Evolutionary conservation across 2,888 invertebrate genomes (phyloP).

Genomic region (Chorisops tibialis): DNA sequence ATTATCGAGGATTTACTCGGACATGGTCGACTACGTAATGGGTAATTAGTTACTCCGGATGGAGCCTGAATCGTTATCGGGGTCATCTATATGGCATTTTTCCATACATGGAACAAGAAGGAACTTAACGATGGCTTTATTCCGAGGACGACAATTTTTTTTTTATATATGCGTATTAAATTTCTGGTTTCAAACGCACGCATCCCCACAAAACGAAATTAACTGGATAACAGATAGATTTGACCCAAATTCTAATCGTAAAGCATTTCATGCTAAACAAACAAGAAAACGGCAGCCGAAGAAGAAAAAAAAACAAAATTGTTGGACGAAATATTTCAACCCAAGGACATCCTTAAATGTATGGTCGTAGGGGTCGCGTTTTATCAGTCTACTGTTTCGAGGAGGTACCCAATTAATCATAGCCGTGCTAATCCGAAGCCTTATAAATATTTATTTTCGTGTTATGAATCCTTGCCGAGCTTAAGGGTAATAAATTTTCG

Average conservation of each 20-base stretch:
- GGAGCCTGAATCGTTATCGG: neutral
- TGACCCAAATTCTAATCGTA: too few relatives aligned
- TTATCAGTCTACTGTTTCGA: neutral
- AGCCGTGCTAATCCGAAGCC: constrained; percentile 20
- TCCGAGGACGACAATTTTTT: too few relatives aligned
- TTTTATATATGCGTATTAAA: too few relatives aligned
- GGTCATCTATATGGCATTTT: neutral
- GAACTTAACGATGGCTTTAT: too few relatives aligned
- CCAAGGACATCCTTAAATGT: neutral
- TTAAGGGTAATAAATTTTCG: constrained; percentile 14
- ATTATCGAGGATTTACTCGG: neutral
- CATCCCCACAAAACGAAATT: too few relatives aligned
- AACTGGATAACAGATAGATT: too few relatives aligned
- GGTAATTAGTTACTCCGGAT: neutral
- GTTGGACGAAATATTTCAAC: neutral
- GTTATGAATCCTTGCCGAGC: constrained; percentile 24
- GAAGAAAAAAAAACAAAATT: too few relatives aligned
- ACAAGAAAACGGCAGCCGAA: too few relatives aligned
- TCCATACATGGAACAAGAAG: neutral
- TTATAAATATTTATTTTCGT: constrained; percentile 26
- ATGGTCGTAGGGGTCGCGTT: neutral
- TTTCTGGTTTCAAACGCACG: too few relatives aligned
- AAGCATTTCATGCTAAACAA: too few relatives aligned
- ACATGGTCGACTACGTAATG: neutral
- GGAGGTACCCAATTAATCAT: constrained; percentile 18